These are phyloP conservation scores for Willisornis vidua DNA, from an alignment of 2,113 vertebrate genomes.

Conservation along the genomic window DNA sequence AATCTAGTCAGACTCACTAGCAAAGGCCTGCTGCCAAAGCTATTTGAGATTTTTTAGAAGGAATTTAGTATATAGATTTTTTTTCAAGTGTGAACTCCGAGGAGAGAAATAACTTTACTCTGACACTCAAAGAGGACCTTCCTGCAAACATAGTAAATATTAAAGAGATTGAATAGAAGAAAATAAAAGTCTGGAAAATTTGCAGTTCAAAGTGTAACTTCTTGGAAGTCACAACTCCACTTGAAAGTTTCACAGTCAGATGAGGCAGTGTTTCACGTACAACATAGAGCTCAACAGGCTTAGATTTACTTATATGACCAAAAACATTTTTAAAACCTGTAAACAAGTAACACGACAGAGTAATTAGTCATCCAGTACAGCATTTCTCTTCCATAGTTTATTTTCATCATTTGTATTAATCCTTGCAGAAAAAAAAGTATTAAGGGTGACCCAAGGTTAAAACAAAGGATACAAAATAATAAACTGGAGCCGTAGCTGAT, in stretches of 20 bases:
- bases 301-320: conserved; percentile 65
- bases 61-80: neutral
- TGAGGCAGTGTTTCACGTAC: neutral
- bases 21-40: neutral
- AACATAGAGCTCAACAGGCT: conserved; percentile 12
- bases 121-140: neutral
- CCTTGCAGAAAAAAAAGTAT: conserved; percentile 60
- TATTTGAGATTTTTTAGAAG: neutral
- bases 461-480: conserved; percentile 67
- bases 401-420: conserved; percentile 74
- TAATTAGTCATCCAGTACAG: conserved; percentile 67
- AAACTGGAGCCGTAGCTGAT: conserved; percentile 26
- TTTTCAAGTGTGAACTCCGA: neutral
- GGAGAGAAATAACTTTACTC: neutral
- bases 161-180: neutral
- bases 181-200: neutral
- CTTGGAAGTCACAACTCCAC: neutral
- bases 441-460: conserved; percentile 66
- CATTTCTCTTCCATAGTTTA: conserved; percentile 59
- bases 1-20: neutral
- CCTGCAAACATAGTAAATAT: neutral
- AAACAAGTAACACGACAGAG: conserved; percentile 55
- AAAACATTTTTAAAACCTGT: conserved; percentile 66
- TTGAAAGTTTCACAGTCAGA: neutral
- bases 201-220: neutral